Evolutionary conservation across 2,888 invertebrate genomes (phyloP), one percentile per base, ranked within the genome.

Genomic region (Sminthurides aquaticus): DNA sequence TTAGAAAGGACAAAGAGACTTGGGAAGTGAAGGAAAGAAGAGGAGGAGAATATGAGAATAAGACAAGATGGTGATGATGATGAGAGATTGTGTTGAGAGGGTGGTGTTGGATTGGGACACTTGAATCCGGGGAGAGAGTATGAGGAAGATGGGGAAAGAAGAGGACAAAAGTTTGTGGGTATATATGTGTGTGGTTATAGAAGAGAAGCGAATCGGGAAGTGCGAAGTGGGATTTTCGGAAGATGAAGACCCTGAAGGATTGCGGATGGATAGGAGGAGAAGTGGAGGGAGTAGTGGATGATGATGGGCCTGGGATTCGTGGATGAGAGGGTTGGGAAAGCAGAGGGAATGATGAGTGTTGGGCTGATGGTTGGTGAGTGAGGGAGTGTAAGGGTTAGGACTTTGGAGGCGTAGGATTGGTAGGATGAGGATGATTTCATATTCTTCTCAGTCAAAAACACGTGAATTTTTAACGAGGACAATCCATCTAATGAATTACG

Each of bases 191-290:
- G n/a, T n/a, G n/a, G n/a, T n/a, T n/a, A n/a, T n/a, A n/a, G n/a
- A n/a, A n/a, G n/a, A n/a, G 15, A 34, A 15, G 15, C 8, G 43
- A 34, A 34, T 34, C 15, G 8, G 8, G 15, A 34, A 34, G 43
- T 34, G 43, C 15, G 43, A 34, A 34, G 8, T 15, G 43, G 43
- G 43, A 34, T 34, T 34, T 34, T 34, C 43, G 43, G 54, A 61
- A 26, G 25, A 61, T 49, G 29, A 34, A 61, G 26, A 26, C 25
- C 2, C 2, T 56, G 43, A 34, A 34, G 43, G 43, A n/a, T n/a
- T n/a, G n/a, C n/a, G n/a, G n/a, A n/a, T 49, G 52, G 60, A 52
- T 25, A 28, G 29, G 34, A 26, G 20, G 18, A 49, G 28, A 60
- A 34, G 62, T 26, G 25, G 62, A 43, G 20, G 62, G 28, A 15